Evolutionary conservation across 2,113 vertebrate species (phyloP).

Genomic region (Penelope pileata): DNA sequence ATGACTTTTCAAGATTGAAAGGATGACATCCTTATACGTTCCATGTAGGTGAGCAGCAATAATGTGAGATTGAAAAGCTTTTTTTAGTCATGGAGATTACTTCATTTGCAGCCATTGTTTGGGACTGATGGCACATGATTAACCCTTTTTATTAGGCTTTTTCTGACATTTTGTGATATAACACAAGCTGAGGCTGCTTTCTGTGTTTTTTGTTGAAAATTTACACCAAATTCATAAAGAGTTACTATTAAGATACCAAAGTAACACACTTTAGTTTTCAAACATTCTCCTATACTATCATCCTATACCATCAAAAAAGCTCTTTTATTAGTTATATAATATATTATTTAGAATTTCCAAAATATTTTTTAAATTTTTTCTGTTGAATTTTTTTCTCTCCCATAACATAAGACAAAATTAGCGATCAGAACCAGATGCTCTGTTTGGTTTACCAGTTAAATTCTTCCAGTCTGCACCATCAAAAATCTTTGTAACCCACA

Average conservation of each 20-base stretch:
- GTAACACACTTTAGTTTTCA: not conserved
- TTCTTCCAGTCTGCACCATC: not conserved
- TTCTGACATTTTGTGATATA: not conserved
- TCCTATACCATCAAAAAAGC: not conserved
- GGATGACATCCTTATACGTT: not conserved
- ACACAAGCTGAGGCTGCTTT: not conserved
- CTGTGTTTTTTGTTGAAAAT: not conserved
- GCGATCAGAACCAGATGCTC: not conserved
- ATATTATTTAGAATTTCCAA: not conserved
- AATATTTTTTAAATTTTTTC: not conserved
- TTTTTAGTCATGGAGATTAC: conserved; percentile 12
- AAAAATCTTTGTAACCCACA: not conserved
- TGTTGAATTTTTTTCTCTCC: not conserved
- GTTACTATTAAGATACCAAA: not conserved
- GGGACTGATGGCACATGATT: not conserved
- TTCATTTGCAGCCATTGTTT: conserved; percentile 28
- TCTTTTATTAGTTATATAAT: not conserved
- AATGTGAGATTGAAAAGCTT: not conserved
- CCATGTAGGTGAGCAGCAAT: not conserved
- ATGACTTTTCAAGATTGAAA: not conserved
- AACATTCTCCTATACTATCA: no score
- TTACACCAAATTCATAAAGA: not conserved
- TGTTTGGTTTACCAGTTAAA: not conserved
- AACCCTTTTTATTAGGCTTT: not conserved
- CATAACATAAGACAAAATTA: not conserved